Percentiles rank a stretch among this genome's conserved stretches.
phyloP scores from a whole-genome alignment of 2,113 vertebrate genomes.

The Platanista minor region DNA sequence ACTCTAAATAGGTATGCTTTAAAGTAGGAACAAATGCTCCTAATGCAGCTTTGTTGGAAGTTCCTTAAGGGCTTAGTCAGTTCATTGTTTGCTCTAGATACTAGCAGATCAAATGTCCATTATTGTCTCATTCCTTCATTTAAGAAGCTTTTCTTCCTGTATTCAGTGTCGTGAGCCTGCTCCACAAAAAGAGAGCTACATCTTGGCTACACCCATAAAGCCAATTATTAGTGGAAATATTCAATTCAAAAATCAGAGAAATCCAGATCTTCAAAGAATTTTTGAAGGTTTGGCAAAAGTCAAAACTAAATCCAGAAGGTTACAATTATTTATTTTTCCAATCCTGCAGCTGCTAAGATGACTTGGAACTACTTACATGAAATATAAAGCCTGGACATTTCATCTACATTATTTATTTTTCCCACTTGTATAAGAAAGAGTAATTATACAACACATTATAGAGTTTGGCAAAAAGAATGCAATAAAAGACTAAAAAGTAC shows the following conservation, averaged over 20 bases:
- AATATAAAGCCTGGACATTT: background rate
- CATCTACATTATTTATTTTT: background rate
- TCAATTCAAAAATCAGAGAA: background rate
- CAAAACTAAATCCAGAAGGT: background rate
- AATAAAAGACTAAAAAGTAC: background rate
- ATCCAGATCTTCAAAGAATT: background rate
- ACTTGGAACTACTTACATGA: background rate
- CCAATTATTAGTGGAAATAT: background rate
- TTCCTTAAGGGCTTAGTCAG: background rate
- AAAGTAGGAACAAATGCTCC: background rate
- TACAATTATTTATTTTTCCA: background rate
- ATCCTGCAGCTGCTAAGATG: background rate
- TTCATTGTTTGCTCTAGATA: background rate
- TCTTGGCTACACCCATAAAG: background rate
- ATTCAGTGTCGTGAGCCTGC: background rate
- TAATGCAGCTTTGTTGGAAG: background rate
- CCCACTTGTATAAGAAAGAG: background rate
- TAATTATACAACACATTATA: background rate
- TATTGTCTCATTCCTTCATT: background rate
- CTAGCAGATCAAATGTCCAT: background rate
- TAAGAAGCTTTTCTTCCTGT: background rate
- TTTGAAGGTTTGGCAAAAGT: background rate
- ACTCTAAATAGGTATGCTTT: background rate
- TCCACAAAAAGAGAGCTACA: background rate
- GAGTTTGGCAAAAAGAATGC: background rate